Evolutionary conservation across 2,888 invertebrate genomes (phyloP), one percentile per base, ranked within the genome.

Genomic region (Stegana nigrithorax): DNA sequence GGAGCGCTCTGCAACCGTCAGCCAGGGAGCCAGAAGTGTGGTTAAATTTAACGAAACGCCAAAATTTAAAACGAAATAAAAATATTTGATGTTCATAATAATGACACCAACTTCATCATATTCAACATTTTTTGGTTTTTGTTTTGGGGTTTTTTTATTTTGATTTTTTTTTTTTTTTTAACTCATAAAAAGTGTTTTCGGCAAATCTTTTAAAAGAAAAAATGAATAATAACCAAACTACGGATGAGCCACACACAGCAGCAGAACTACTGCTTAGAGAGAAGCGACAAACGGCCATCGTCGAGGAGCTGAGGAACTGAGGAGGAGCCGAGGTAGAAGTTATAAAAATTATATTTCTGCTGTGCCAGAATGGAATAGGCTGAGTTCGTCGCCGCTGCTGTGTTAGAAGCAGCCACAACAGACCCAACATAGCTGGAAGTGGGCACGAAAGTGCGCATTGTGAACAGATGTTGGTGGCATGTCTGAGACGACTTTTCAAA

Each of bases 71-170:
- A 57, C 10, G 12, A 51, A 17, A 62, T 56, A 47, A 47, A 47
- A 47, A 50, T 63, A 67, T 80, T 69, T 76, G 78, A 76, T 76
- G 78, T 65, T 73, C 80, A 76, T 76, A 76, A 75, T 80, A 76
- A 76, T 80, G 78, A 76, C 80, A 78, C 76, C 73, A 78, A 69
- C 68, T 68, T 68, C 72, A 66, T 55, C 53, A 55, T 32, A 36
- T 55, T 32, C 32, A 55, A 55, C 32, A n/a, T 55, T 55, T 55
- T 55, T 36, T 2, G 19, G 26, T n/a, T n/a, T n/a, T n/a, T n/a
- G n/a, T n/a, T n/a, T n/a, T n/a, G n/a, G n/a, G n/a, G n/a, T n/a
- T n/a, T n/a, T n/a, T n/a, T n/a, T n/a, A n/a, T n/a, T n/a, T n/a
- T n/a, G n/a, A n/a, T n/a, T n/a, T n/a, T n/a, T n/a, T n/a, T n/a